Percentiles rank a stretch among this genome's conserved stretches.
Evolutionary conservation across 2,888 invertebrate species (phyloP).

Genomic region (Idaea straminata): DNA sequence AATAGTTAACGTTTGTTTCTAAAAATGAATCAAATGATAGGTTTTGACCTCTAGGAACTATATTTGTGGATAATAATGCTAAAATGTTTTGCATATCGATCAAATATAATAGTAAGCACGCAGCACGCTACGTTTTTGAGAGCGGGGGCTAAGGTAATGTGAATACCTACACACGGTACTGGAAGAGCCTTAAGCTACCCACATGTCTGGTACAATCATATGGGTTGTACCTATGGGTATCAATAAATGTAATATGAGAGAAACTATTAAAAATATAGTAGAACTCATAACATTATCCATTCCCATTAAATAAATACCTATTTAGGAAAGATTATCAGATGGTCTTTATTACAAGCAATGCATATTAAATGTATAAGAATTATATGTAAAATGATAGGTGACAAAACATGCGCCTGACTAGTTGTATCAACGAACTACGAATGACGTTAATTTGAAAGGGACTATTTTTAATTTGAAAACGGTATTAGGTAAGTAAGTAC

Average conservation of each 20-base stretch:
- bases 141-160: too few species aligned
- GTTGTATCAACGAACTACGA: constrained; percentile 27
- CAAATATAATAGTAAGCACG: too few species aligned
- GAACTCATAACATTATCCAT: background rate
- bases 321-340: constrained; percentile 3
- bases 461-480: background rate
- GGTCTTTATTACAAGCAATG: constrained; percentile 26
- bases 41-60: too few species aligned
- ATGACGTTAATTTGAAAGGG: constrained; percentile 3
- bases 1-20: too few species aligned
- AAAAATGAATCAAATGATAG: too few species aligned
- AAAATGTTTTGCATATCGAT: too few species aligned
- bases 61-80: too few species aligned
- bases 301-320: constrained; percentile 4
- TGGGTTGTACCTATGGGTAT: background rate
- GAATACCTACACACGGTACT: too few species aligned
- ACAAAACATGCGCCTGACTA: background rate
- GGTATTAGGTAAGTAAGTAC: background rate
- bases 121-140: too few species aligned
- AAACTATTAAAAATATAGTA: background rate
- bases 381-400: constrained; percentile 18
- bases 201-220: too few species aligned
- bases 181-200: too few species aligned
- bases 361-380: constrained; percentile 23
- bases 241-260: background rate